Base-by-base conservation (phyloP, 2,797 vertebrate genomes). In the Anas acuta region DNA sequence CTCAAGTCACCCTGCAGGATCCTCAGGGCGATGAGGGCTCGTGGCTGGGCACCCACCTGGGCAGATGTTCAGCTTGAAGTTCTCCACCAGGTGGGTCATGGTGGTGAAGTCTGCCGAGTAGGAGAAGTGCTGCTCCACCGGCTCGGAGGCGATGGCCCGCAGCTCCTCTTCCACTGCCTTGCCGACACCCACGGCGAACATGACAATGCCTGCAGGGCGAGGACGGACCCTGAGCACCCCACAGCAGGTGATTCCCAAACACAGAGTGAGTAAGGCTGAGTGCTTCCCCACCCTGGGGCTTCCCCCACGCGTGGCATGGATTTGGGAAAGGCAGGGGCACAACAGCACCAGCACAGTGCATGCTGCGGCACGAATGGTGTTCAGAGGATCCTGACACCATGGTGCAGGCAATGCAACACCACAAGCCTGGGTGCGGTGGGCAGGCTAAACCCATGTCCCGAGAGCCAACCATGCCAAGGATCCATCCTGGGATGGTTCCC, bases 121-220 rank as follows among this genome's bases (percentile, higher is more conserved):
- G 77, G 98, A 99, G 97, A 99, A 99, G 88, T 99, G 99, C 62
- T 99, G 98, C 61, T 99, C 98, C 19, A 98, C 96, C 0, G 99
- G 99, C 22, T 99, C 98, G 0, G 99, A 99, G 2, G 99, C 99
- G 0, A 99, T 99, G 11, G 98, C 98, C 37, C 98, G 98, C 39
- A 99, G 98, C 93, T 99, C 99, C 26, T 99, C 99, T 90, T 99
- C 99, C 76, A 99, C 98, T 0, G 99, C 99, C 97, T 99, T 99
- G 5, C 99, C 99, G 0, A 99, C 99, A 0, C 99, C 99, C 93
- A 99, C 99, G 0, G 99, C 99, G 3, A 99, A 99, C 99, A 99
- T 99, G 93, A 98, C 98, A 37, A 99, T 99, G 26, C 99, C 99
- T 99, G 94, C 0, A 0, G 5, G 37, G 53, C 15, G 32, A 89